Conservation (phyloP, 2,888 invertebrate species). For the Melieria picta region DNA sequence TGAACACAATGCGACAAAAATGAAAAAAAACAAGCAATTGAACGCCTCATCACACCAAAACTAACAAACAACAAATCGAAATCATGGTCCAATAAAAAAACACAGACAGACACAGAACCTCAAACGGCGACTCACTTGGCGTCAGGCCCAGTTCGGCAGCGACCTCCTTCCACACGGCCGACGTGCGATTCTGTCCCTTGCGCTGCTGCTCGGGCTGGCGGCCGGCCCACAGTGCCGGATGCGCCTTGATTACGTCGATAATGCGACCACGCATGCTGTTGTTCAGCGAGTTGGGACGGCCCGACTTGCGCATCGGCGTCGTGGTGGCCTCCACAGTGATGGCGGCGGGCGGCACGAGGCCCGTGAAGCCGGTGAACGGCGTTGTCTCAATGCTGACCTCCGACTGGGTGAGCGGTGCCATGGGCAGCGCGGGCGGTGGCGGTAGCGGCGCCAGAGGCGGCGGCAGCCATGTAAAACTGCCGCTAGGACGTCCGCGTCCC, state of each 20-base stretch:
- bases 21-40: background rate
- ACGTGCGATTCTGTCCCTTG: slow-evolving; percentile 61
- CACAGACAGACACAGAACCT: too few relatives aligned
- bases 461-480: slow-evolving; percentile 59
- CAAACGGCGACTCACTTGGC: slow-evolving; percentile 52
- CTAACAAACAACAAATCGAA: background rate
- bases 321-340: slow-evolving; percentile 55
- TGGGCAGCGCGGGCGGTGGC: slow-evolving; percentile 27
- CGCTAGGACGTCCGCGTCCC: slow-evolving; percentile 60
- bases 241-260: slow-evolving; percentile 59
- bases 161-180: slow-evolving; percentile 61
- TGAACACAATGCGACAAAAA: slow-evolving; percentile 25
- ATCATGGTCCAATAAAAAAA: background rate
- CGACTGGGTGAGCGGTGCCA: slow-evolving; percentile 21
- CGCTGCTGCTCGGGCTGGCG: slow-evolving; percentile 53
- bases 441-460: slow-evolving; percentile 40
- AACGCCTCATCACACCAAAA: background rate
- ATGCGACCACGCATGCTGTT: slow-evolving; percentile 62
- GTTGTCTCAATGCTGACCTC: slow-evolving; percentile 42
- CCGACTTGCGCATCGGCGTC: slow-evolving; percentile 56
- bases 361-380: slow-evolving; percentile 57
- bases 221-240: slow-evolving; percentile 58
- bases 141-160: slow-evolving; percentile 58
- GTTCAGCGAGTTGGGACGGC: slow-evolving; percentile 59
- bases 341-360: slow-evolving; percentile 60